A percentile compares a stretch with the other conserved stretches of the same genome.
Conservation (phyloP, 2,888 invertebrate genomes). For the Zonitis immaculata region DNA sequence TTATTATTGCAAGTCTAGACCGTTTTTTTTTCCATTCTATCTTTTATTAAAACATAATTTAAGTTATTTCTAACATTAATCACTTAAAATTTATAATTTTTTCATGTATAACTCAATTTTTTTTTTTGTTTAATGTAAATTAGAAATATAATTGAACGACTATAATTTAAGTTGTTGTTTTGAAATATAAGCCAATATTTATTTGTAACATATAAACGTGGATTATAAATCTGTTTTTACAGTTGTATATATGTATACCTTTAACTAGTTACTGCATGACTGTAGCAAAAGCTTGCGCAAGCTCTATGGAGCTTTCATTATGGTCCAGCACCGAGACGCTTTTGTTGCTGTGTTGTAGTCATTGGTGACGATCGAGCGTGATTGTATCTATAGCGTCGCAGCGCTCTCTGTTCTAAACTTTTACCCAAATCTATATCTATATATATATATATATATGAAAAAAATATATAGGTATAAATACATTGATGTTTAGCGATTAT, state of each 20-base stretch:
- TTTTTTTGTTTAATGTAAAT: too few species aligned
- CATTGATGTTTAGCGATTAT: constrained; percentile 11
- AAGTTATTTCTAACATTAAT: too few species aligned
- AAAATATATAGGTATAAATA: not conserved
- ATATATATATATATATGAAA: not conserved
- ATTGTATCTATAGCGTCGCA: constrained; percentile 27
- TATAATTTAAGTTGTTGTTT: too few species aligned
- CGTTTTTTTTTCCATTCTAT: not conserved
- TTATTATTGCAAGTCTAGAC: not conserved
- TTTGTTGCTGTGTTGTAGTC: constrained; percentile 30
- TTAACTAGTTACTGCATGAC: constrained; percentile 20
- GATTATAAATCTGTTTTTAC: not conserved
- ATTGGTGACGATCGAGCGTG: constrained; percentile 34
- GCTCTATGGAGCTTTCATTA: constrained; percentile 24
- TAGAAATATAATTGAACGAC: too few species aligned
- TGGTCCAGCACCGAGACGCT: constrained; percentile 33
- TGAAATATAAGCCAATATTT: too few species aligned
- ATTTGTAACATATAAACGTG: not conserved
- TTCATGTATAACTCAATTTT: too few species aligned
- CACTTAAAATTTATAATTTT: too few species aligned
- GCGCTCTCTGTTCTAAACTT: constrained; percentile 16
- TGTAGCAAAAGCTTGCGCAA: constrained; percentile 26
- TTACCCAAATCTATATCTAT: not conserved
- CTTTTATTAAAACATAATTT: too few species aligned
- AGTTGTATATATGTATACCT: constrained; percentile 8